A percentile compares a stretch with the other conserved stretches of the same genome.
phyloP scores from a whole-genome alignment of 2,888 invertebrate species.

The Cantharis lateralis region DNA sequence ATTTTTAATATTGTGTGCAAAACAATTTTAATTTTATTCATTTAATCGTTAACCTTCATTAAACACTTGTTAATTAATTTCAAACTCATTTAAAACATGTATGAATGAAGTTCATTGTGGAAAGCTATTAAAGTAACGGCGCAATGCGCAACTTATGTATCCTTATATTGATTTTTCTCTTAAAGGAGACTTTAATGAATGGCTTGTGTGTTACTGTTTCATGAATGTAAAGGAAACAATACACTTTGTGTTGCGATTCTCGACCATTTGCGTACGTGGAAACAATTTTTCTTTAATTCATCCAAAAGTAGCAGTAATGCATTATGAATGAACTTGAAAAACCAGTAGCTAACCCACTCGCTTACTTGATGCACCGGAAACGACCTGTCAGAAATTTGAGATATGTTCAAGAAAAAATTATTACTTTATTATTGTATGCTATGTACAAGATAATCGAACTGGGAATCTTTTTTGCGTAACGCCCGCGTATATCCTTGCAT shows the following conservation, averaged over 20 bases:
- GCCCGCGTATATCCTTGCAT: background rate
- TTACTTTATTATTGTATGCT: slow-evolving; percentile 18
- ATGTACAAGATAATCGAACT: background rate
- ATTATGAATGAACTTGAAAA: slow-evolving; percentile 25
- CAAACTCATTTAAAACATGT: slow-evolving; percentile 5
- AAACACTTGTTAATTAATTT: background rate
- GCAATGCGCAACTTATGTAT: slow-evolving; percentile 16
- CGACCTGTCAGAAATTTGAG: slow-evolving; percentile 14
- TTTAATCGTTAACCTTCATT: slow-evolving; percentile 6
- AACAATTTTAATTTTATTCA: background rate
- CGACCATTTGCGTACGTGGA: background rate
- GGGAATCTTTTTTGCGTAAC: background rate
- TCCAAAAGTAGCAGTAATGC: background rate
- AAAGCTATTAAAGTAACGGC: slow-evolving; percentile 1
- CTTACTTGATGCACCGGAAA: slow-evolving; percentile 21
- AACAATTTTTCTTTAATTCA: background rate
- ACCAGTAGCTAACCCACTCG: slow-evolving; percentile 18
- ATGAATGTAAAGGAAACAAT: slow-evolving; percentile 16
- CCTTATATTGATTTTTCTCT: slow-evolving; percentile 16
- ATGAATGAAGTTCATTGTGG: slow-evolving; percentile 15
- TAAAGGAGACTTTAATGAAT: slow-evolving; percentile 20
- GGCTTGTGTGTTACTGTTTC: slow-evolving; percentile 6
- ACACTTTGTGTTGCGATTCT: background rate
- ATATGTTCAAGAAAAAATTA: slow-evolving; percentile 18
- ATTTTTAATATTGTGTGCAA: background rate